A percentile compares a stretch with the other conserved stretches of the same genome.
phyloP scores from a whole-genome alignment of 2,888 invertebrate species.

The Tipula unca region DNA sequence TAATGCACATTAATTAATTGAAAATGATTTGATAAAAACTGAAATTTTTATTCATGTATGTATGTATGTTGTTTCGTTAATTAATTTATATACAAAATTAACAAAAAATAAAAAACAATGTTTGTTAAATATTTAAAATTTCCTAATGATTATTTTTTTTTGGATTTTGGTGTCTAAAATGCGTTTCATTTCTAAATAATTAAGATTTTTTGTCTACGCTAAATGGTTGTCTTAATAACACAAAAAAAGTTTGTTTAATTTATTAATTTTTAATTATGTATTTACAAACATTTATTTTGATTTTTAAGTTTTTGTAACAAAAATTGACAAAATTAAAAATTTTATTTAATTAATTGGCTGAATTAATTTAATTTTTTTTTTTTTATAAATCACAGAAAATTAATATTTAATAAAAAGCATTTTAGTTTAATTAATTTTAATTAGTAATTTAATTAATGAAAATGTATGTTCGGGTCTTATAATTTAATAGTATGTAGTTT shows the following conservation, averaged over 20 bases:
- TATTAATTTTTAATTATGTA: neutral
- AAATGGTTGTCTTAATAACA: too few relatives aligned
- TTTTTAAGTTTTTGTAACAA: neutral
- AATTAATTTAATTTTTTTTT: neutral
- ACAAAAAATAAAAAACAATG: neutral
- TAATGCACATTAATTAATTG: neutral
- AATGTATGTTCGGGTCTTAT: neutral
- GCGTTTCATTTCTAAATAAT: neutral
- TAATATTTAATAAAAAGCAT: neutral
- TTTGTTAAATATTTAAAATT: neutral
- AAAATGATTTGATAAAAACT: neutral
- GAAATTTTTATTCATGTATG: neutral
- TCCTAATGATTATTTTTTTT: neutral
- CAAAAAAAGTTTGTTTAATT: neutral
- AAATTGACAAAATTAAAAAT: neutral
- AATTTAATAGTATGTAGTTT: neutral
- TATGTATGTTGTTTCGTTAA: too few relatives aligned
- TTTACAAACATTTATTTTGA: conserved; percentile 8
- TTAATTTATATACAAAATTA: neutral
- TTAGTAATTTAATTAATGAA: neutral
- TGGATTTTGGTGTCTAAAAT: neutral
- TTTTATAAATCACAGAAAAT: neutral
- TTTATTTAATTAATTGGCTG: neutral
- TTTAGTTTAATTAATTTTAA: neutral
- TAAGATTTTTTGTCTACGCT: conserved; percentile 1